Percentiles rank a stretch among this genome's conserved stretches.
These are phyloP conservation scores for Alcis repandata DNA, from an alignment of 2,888 invertebrate species.

Conservation along the genomic window DNA sequence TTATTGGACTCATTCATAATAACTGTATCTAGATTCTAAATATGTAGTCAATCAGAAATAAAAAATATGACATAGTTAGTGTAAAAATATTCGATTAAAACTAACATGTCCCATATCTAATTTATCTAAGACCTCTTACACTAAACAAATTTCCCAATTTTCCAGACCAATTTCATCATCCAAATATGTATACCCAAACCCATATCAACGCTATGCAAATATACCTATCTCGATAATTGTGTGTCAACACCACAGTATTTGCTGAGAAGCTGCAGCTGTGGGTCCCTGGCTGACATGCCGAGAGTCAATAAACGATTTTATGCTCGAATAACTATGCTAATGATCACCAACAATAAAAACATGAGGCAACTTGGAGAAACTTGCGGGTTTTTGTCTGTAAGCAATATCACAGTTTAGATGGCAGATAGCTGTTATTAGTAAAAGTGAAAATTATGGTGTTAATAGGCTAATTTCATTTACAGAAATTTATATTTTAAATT, in stretches of 20 bases:
- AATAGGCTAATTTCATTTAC: too few species aligned
- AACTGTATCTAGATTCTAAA: too few species aligned
- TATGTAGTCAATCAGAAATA: too few species aligned
- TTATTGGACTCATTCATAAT: too few species aligned
- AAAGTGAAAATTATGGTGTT: background rate
- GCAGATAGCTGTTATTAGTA: constrained; percentile 26
- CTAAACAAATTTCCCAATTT: too few species aligned
- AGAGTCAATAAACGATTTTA: constrained; percentile 76
- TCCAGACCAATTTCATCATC: background rate
- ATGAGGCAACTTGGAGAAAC: constrained; percentile 54
- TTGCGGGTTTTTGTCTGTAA: constrained; percentile 45
- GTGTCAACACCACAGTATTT: constrained; percentile 41
- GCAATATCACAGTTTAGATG: constrained; percentile 9
- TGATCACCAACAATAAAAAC: constrained; percentile 71
- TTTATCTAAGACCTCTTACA: too few species aligned
- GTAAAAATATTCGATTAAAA: too few species aligned
- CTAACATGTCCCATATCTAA: too few species aligned
- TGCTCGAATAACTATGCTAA: constrained; percentile 79
- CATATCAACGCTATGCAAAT: constrained; percentile 7
- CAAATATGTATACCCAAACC: background rate
- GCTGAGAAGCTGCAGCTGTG: constrained; percentile 38
- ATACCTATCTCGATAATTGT: constrained; percentile 34
- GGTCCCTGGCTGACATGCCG: constrained; percentile 52
- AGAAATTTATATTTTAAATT: too few species aligned
- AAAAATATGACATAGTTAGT: too few species aligned